These are phyloP conservation scores for Orthonyx spaldingii DNA, from an alignment of 2,113 vertebrate genomes.

Conservation along the genomic window DNA sequence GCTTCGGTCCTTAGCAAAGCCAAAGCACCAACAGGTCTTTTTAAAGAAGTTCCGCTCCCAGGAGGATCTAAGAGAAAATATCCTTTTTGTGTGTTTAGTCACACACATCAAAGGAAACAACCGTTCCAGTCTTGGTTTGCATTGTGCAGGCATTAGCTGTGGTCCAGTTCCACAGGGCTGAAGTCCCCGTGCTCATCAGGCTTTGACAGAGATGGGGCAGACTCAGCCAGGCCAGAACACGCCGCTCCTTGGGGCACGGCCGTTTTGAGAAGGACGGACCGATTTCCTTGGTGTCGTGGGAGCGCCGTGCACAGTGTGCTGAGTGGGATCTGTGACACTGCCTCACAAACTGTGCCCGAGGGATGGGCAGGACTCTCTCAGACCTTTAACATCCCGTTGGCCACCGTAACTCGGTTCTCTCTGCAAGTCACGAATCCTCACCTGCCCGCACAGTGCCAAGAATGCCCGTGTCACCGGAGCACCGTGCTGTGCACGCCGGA, in stretches of 20 bases:
- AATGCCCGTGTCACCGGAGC: not conserved
- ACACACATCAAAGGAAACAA: conserved; percentile 60
- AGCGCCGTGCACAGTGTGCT: not conserved
- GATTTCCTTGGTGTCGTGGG: not conserved
- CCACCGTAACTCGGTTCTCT: not conserved
- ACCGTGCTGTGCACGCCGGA: not conserved
- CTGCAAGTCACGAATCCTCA: not conserved
- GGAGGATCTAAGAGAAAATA: conserved; percentile 17
- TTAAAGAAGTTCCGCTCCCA: conserved; percentile 11
- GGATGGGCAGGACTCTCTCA: not conserved
- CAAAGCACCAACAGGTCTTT: conserved; percentile 57
- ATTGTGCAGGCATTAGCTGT: conserved; percentile 47
- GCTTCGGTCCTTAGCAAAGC: not conserved
- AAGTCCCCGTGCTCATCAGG: not conserved
- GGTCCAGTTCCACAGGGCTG: conserved; percentile 53
- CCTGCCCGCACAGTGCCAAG: not conserved
- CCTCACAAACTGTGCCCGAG: not conserved
- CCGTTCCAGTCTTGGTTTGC: conserved; percentile 38
- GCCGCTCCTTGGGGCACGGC: not conserved
- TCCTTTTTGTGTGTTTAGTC: conserved; percentile 53
- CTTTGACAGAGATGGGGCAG: not conserved
- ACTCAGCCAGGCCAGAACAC: not conserved
- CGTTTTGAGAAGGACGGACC: conserved; percentile 31
- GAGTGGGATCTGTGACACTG: not conserved
- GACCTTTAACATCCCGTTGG: not conserved